Conservation (phyloP, 1,140 invertebrate genomes). For the Drosophila arizonae region DNA sequence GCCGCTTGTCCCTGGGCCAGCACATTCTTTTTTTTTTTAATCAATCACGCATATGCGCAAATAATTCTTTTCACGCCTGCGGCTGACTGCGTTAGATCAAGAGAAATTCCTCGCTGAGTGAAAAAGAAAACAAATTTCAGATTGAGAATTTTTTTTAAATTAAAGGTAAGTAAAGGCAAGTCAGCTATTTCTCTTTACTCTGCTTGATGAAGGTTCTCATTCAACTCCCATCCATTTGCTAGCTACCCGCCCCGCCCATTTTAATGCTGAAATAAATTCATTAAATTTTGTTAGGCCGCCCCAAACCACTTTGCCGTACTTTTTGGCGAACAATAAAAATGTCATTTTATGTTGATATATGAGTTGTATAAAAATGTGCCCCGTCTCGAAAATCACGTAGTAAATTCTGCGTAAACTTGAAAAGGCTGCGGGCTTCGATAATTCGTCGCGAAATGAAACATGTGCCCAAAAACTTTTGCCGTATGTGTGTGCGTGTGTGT, state of each 20-base stretch:
- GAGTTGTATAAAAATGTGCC: slow-evolving; percentile 45
- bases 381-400: slow-evolving; percentile 65
- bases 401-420: slow-evolving; percentile 64
- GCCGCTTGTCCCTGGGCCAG: slow-evolving; percentile 18
- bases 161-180: background rate
- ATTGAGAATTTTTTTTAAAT: too few species aligned
- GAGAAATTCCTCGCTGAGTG: background rate
- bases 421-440: slow-evolving; percentile 55
- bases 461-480: slow-evolving; percentile 44
- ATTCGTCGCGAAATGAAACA: slow-evolving; percentile 64
- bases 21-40: slow-evolving; percentile 35
- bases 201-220: slow-evolving; percentile 33
- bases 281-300: slow-evolving; percentile 32
- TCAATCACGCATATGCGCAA: slow-evolving; percentile 48
- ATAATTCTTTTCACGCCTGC: slow-evolving; percentile 20
- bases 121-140: too few species aligned
- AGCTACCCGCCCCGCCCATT: background rate
- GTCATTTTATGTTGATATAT: slow-evolving; percentile 69
- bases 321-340: slow-evolving; percentile 62
- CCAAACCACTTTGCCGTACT: slow-evolving; percentile 26
- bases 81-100: slow-evolving; percentile 26
- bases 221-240: background rate
- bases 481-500: background rate
- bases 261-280: slow-evolving; percentile 53
- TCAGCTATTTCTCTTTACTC: slow-evolving; percentile 8